phyloP scores from a whole-genome alignment of 2,113 vertebrate species.

The Callionymus lyra region DNA sequence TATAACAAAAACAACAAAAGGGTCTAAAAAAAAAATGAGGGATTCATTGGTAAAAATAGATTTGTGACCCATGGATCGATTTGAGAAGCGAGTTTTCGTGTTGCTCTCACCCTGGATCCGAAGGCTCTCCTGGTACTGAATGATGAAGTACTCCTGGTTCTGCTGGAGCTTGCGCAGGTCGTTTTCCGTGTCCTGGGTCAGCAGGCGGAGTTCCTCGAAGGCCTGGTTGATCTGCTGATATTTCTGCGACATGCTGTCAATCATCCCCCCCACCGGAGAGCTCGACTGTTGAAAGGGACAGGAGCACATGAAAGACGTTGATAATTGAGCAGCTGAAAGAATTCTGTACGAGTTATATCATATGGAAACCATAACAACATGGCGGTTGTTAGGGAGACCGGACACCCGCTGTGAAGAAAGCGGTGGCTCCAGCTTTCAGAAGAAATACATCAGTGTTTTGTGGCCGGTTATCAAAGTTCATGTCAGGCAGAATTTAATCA shows the following conservation, averaged over 20 bases:
- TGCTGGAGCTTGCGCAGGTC: conserved; percentile 93
- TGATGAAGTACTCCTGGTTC: conserved; percentile 97
- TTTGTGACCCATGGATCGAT: too few species aligned
- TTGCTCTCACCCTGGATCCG: conserved; percentile 71
- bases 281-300: conserved; percentile 69
- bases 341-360: not conserved
- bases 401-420: not conserved
- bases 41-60: too few species aligned
- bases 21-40: too few species aligned
- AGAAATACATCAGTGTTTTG: not conserved
- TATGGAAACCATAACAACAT: not conserved
- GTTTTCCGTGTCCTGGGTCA: conserved; percentile 88
- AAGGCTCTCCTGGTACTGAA: conserved; percentile 97
- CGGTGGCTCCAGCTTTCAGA: not conserved
- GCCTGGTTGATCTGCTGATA: conserved; percentile 96
- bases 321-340: not conserved
- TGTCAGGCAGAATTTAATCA: conserved; percentile 34
- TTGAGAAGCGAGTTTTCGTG: too few species aligned
- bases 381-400: not conserved
- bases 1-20: not conserved
- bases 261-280: conserved; percentile 76
- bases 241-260: conserved; percentile 94
- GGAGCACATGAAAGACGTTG: not conserved
- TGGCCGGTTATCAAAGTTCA: conserved; percentile 9
- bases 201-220: conserved; percentile 87